Percentiles rank a stretch among this genome's conserved stretches.
phyloP scores from a whole-genome alignment of 2,113 vertebrate genomes.

The Sorex araneus region DNA sequence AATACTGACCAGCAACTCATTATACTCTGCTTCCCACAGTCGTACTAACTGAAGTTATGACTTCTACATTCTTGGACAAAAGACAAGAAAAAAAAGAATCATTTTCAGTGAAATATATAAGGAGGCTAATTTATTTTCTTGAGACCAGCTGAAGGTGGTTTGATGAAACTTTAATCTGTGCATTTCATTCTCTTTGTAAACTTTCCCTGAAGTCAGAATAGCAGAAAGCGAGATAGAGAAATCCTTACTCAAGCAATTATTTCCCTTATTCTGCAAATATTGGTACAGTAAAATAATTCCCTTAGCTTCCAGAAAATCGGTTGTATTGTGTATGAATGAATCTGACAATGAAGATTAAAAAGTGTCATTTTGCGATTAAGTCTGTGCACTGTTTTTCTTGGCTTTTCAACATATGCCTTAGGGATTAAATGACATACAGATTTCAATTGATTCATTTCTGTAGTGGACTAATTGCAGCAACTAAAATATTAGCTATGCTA shows the following conservation, averaged over 20 bases:
- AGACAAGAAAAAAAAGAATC: conserved; percentile 57
- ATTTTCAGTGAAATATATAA: conserved; percentile 55
- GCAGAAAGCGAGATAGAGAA: conserved; percentile 24
- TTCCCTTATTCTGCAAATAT: conserved; percentile 59
- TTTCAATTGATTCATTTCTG: conserved; percentile 43
- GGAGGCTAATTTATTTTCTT: conserved; percentile 73
- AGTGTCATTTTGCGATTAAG: not conserved
- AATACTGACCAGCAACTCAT: not conserved
- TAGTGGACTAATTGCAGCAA: conserved; percentile 54
- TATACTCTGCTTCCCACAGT: not conserved
- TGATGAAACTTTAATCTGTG: conserved; percentile 72
- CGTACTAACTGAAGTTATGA: not conserved
- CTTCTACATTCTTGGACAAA: conserved; percentile 49
- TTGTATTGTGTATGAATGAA: conserved; percentile 46
- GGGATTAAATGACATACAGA: not conserved
- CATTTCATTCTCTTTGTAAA: conserved; percentile 66
- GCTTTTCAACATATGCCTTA: not conserved
- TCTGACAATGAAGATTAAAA: conserved; percentile 46
- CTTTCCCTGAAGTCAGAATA: conserved; percentile 58
- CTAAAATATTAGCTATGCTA: conserved; percentile 48
- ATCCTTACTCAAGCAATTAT: conserved; percentile 55
- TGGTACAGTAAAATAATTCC: conserved; percentile 61
- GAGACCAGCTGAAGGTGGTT: conserved; percentile 48
- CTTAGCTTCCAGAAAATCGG: conserved; percentile 20
- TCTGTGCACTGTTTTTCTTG: conserved; percentile 30